These are phyloP conservation scores for Channallabes apus DNA, from an alignment of 2,797 vertebrate genomes.

Conservation along the genomic window DNA sequence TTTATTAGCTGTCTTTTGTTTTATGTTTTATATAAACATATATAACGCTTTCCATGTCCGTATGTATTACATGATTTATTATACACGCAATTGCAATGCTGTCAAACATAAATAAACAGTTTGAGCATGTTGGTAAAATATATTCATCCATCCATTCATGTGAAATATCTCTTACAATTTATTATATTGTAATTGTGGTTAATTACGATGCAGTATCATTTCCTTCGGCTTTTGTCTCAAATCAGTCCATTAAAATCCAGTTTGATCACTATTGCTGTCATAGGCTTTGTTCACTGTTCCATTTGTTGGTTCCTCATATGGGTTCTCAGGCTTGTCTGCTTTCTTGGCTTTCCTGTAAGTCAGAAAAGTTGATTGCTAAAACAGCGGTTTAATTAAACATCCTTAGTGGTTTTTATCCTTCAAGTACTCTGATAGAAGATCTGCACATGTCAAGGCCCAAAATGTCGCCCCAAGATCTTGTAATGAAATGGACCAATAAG, in stretches of 20 bases:
- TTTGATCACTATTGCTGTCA: constrained; percentile 64
- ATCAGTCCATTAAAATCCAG: constrained; percentile 63
- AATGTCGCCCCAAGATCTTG: background rate
- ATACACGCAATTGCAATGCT: background rate
- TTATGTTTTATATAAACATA: background rate
- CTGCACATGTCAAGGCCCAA: background rate
- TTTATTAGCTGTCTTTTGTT: background rate
- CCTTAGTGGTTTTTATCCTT: background rate
- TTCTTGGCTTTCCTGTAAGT: constrained; percentile 58
- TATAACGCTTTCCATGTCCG: background rate
- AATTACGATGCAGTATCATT: background rate
- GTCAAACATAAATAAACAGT: background rate
- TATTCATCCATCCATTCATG: background rate
- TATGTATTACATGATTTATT: background rate
- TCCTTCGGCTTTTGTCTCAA: background rate
- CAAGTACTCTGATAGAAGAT: background rate
- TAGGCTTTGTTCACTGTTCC: constrained; percentile 68
- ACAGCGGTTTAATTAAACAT: background rate
- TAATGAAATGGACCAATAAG: background rate
- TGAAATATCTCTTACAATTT: background rate
- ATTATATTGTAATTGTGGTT: background rate
- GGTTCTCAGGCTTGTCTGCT: constrained; percentile 60
- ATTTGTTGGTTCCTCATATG: constrained; percentile 56
- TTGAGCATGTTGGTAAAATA: background rate
- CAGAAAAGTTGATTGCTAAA: background rate